A percentile compares a stretch with the other conserved stretches of the same genome.
These are phyloP conservation scores for Galago senegalensis DNA, from an alignment of 2,797 vertebrate genomes.

Conservation along the genomic window DNA sequence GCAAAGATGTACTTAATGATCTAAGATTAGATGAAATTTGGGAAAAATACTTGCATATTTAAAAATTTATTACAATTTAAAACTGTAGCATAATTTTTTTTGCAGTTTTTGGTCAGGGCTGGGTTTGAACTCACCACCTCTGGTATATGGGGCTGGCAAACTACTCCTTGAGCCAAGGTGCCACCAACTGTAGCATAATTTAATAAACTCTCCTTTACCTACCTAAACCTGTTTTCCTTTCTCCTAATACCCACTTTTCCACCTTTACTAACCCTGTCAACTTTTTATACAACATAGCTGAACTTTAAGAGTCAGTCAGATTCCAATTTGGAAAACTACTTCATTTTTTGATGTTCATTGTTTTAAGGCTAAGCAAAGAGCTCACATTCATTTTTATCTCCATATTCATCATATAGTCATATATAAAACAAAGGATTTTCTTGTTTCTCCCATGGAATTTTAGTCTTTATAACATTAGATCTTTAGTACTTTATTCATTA, in stretches of 20 bases:
- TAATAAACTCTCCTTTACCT: background rate
- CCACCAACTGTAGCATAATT: background rate
- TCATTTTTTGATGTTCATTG: background rate
- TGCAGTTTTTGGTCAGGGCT: too few species aligned
- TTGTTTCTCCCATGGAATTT: background rate
- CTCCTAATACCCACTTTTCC: background rate
- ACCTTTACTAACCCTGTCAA: background rate
- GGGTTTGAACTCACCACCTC: too few species aligned
- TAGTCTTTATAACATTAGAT: constrained; percentile 3
- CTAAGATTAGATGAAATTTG: constrained; percentile 7
- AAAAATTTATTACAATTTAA: background rate
- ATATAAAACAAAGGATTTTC: background rate
- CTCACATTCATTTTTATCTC: background rate
- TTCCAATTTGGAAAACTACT: background rate
- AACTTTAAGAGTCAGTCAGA: background rate
- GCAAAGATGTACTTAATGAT: background rate
- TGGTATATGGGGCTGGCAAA: too few species aligned
- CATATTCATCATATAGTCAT: background rate
- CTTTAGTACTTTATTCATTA: background rate
- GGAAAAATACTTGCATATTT: background rate
- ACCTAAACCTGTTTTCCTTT: background rate
- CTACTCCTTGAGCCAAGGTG: too few species aligned
- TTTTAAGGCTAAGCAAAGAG: background rate
- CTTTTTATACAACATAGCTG: background rate
- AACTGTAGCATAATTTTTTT: too few species aligned